phyloP scores from a whole-genome alignment of 2,113 vertebrate species.

The Ophthalmolycus amberensis region DNA sequence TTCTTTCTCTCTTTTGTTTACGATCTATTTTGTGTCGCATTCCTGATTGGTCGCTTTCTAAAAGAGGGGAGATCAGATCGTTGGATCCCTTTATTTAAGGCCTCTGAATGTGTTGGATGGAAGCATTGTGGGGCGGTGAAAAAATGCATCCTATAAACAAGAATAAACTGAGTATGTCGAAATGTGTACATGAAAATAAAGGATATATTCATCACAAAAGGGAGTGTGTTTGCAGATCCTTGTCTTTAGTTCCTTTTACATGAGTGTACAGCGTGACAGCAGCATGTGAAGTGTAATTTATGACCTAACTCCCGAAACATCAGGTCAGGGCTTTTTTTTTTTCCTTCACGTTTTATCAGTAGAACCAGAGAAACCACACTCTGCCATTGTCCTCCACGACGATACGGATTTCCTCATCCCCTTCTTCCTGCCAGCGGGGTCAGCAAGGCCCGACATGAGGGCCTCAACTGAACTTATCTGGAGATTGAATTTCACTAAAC shows the following conservation, averaged over 20 bases:
- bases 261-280: not conserved
- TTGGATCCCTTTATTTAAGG: constrained; percentile 39
- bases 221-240: not conserved
- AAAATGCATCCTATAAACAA: constrained; percentile 36
- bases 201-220: constrained; percentile 56
- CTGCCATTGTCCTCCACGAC: constrained; percentile 34
- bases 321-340: not conserved
- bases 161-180: constrained; percentile 45
- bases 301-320: constrained; percentile 35
- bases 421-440: constrained; percentile 58
- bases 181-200: constrained; percentile 74
- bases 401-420: constrained; percentile 65
- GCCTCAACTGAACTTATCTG: not conserved
- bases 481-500: not conserved
- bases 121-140: constrained; percentile 14
- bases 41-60: constrained; percentile 18
- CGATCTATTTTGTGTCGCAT: constrained; percentile 13
- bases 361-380: constrained; percentile 75
- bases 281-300: constrained; percentile 63
- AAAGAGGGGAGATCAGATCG: not conserved
- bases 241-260: not conserved
- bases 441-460: not conserved
- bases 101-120: constrained; percentile 49
- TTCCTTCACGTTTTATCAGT: constrained; percentile 62
- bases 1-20: constrained; percentile 7